Evolutionary conservation across 1,140 invertebrate species (phyloP), one percentile per base, ranked within the genome.

Genomic region (Magallana ariakensis): DNA sequence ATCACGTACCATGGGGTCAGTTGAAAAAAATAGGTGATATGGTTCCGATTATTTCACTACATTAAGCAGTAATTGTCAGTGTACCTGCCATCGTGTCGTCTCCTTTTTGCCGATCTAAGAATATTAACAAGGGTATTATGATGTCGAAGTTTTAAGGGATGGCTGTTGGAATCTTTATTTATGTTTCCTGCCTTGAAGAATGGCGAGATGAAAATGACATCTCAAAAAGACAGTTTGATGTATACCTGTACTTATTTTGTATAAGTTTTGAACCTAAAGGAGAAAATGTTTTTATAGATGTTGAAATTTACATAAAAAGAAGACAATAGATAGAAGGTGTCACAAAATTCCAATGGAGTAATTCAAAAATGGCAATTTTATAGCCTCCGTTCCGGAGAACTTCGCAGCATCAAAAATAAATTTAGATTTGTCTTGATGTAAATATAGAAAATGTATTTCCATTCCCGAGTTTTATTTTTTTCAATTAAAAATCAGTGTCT

Each of bases 61-160:
- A 84, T 84, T 84, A 84, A 26, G 13, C 82, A 84, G 55, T 84
- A 84, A 84, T 84, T 84, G 82, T 84, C 57, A 58, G 26, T 60
- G 53, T 84, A 84, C 82, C 55, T 84, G 82, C 82, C 57, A 57
- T 22, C 22, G 19, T 75, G 22, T 75, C 66, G 22, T 75, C 66
- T 75, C 8, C 19, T 19, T 19, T 26, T 75, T 26, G 66, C 22
- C 19, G 66, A 75, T 26, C 66, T 75, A 75, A 8, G 66, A 75
- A 75, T 75, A 75, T 75, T 75, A 75, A 75, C 5, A 33, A 33
- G 66, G 66, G 66, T 75, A 75, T 75, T 26, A 26, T 75, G 66
- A 75, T 75, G 22, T 75, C 9, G 26, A 75, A 66, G 62, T 66
- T 66, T 19, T 66, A 16, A 75, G 22, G 66, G 66, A 75, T 75